These are phyloP conservation scores for Circaetus cinerascens DNA, from an alignment of 2,113 vertebrate species.

Conservation along the genomic window DNA sequence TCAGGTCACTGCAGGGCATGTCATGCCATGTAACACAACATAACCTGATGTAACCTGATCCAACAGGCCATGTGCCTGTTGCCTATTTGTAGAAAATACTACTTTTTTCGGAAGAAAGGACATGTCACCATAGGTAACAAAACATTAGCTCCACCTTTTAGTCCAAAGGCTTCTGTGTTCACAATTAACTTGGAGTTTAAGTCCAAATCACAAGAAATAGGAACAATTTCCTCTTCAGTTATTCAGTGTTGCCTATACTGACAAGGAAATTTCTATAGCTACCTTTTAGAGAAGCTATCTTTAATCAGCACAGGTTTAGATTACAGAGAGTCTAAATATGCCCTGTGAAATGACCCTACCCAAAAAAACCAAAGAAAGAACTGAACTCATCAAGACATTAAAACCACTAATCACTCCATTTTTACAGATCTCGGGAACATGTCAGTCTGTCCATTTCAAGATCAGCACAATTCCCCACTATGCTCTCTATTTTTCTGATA, in stretches of 20 bases:
- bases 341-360: not conserved
- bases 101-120: slow-evolving; percentile 44
- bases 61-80: slow-evolving; percentile 72
- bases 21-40: slow-evolving; percentile 66
- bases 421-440: not conserved
- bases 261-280: not conserved
- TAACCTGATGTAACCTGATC: slow-evolving; percentile 61
- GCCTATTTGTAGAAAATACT: slow-evolving; percentile 59
- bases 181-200: not conserved
- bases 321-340: not conserved
- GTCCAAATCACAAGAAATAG: not conserved
- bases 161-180: not conserved
- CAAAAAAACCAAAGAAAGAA: not conserved
- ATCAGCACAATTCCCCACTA: not conserved
- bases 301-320: slow-evolving; percentile 41
- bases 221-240: slow-evolving; percentile 14
- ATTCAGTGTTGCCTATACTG: not conserved
- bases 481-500: not conserved
- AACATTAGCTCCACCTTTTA: slow-evolving; percentile 13
- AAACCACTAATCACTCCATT: not conserved
- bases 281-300: not conserved
- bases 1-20: slow-evolving; percentile 68
- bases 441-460: not conserved
- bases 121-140: not conserved
- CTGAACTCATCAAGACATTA: not conserved